Evolutionary conservation across 2,888 invertebrate species (phyloP).

Genomic region (Agonum fuliginosum): DNA sequence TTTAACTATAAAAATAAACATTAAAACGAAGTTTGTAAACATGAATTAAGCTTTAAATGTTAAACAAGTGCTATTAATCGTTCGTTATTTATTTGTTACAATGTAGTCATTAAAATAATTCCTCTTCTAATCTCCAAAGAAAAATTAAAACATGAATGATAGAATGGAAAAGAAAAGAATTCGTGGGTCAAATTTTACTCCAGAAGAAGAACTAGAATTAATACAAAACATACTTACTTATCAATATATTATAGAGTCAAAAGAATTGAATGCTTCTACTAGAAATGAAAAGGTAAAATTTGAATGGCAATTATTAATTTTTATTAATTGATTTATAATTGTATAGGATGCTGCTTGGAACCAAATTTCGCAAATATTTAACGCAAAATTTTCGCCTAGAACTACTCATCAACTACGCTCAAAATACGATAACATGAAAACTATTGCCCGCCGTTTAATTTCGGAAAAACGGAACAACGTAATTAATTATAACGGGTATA

Average conservation of each 20-base stretch:
- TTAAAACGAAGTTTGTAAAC: background rate
- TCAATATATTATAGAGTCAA: conserved; percentile 17
- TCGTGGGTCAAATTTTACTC: conserved; percentile 26
- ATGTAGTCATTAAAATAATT: conserved; percentile 2
- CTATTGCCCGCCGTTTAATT: background rate
- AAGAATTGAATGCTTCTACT: conserved; percentile 30
- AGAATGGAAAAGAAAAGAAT: conserved; percentile 17
- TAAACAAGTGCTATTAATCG: background rate
- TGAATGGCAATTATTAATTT: background rate
- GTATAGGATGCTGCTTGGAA: conserved; percentile 15
- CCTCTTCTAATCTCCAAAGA: background rate
- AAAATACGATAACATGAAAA: conserved; percentile 38
- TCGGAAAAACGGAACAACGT: conserved; percentile 20
- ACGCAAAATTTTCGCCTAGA: conserved; percentile 24
- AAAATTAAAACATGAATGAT: conserved; percentile 28
- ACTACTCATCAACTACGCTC: conserved; percentile 20
- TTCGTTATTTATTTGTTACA: background rate
- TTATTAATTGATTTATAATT: background rate
- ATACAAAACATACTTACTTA: conserved; percentile 20
- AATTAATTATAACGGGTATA: background rate
- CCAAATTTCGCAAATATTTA: conserved; percentile 14
- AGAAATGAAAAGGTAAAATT: conserved; percentile 28
- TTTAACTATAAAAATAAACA: conserved; percentile 24
- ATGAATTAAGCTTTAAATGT: background rate
- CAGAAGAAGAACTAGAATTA: conserved; percentile 37